phyloP scores from a whole-genome alignment of 1,140 invertebrate genomes.

The Heliconius hewitsoni region DNA sequence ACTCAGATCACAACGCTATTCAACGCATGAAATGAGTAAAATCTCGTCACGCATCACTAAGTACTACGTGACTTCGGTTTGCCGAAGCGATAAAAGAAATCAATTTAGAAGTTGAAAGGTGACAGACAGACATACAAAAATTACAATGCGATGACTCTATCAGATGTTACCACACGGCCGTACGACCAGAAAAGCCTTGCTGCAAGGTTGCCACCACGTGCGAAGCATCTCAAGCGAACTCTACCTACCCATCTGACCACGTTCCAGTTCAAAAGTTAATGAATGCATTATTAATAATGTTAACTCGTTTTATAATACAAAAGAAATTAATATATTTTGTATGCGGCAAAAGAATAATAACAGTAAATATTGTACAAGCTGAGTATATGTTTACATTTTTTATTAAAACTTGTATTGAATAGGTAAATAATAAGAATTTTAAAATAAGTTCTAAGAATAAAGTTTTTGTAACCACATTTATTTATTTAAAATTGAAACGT shows the following conservation, averaged over 20 bases:
- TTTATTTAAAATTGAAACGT: not conserved
- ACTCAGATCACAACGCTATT: not conserved
- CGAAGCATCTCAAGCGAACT: conserved; percentile 65
- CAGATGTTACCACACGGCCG: conserved; percentile 52
- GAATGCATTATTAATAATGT: conserved; percentile 1
- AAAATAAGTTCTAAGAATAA: not conserved
- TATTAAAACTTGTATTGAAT: not conserved
- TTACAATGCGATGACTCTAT: conserved; percentile 32
- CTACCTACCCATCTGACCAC: conserved; percentile 33
- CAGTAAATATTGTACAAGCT: not conserved
- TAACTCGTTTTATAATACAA: not conserved
- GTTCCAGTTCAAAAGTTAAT: conserved; percentile 24
- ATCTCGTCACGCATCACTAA: not conserved
- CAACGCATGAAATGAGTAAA: not conserved
- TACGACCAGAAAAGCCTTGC: conserved; percentile 65
- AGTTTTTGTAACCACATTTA: not conserved
- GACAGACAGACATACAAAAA: conserved; percentile 1
- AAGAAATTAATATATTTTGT: conserved; percentile 6
- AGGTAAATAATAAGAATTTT: not conserved
- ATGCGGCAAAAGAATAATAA: not conserved
- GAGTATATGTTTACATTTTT: not conserved
- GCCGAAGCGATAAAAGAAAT: not conserved
- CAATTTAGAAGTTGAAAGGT: conserved; percentile 11
- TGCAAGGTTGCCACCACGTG: conserved; percentile 65
- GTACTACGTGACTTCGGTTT: not conserved